Evolutionary conservation across 2,797 vertebrate genomes (phyloP).

Genomic region (Smutsia temminckii): DNA sequence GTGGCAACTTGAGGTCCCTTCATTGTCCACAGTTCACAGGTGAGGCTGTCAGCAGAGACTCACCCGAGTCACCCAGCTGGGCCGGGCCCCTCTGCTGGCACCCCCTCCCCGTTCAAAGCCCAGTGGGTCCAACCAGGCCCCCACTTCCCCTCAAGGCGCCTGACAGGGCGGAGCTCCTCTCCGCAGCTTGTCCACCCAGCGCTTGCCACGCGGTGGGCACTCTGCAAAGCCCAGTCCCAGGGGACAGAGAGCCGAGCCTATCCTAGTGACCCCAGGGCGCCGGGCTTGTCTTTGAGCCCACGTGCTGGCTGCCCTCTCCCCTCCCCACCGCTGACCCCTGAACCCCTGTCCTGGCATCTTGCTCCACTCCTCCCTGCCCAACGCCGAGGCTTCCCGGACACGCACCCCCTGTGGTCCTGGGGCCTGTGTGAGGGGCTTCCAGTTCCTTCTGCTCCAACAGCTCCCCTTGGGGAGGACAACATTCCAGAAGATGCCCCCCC

Average conservation of each 20-base stretch:
- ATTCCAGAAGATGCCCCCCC: not conserved
- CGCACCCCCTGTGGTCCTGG: not conserved
- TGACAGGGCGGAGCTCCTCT: rapidly evolving
- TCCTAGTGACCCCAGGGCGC: not conserved
- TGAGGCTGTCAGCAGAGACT: not conserved
- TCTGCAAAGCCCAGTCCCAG: rapidly evolving
- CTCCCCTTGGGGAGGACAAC: not conserved
- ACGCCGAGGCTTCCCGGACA: not conserved
- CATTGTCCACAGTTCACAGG: not conserved
- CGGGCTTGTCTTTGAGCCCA: not conserved
- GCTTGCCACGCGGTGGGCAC: rapidly evolving
- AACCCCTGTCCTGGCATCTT: no score
- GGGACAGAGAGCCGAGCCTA: not conserved
- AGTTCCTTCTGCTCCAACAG: not conserved
- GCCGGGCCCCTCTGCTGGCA: not conserved
- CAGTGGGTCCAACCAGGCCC: not conserved
- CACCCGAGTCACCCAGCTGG: rapidly evolving
- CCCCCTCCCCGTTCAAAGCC: not conserved
- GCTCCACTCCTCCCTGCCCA: not conserved
- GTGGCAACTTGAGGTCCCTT: rapidly evolving
- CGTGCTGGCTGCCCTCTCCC: no score
- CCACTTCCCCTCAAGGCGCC: rapidly evolving
- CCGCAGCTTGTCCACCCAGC: rapidly evolving
- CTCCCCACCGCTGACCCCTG: not conserved
- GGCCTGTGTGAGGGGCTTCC: not conserved